Percentiles rank a stretch among this genome's conserved stretches.
These are phyloP conservation scores for Gnatocerus cornutus DNA, from an alignment of 2,888 invertebrate genomes.

Conservation along the genomic window DNA sequence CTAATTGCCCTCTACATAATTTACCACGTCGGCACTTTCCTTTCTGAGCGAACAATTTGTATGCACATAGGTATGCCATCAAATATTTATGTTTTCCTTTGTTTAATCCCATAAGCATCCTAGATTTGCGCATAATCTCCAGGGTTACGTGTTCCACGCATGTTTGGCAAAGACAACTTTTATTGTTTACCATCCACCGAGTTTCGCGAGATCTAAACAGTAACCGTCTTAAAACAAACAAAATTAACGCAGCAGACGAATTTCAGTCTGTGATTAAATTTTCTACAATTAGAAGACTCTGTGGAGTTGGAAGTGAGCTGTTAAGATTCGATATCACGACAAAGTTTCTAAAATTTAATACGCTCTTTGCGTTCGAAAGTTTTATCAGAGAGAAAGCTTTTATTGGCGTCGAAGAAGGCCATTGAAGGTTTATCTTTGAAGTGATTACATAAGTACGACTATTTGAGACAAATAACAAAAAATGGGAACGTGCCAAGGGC, in stretches of 20 bases:
- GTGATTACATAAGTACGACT: neutral
- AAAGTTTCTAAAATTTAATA: slow-evolving; percentile 12
- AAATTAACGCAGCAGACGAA: neutral
- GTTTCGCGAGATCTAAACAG: slow-evolving; percentile 19
- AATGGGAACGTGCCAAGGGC: neutral
- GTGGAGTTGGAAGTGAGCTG: slow-evolving; percentile 4
- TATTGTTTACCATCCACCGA: slow-evolving; percentile 32
- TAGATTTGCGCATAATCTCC: slow-evolving; percentile 32
- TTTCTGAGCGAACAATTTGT: slow-evolving; percentile 13
- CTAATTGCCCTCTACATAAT: slow-evolving; percentile 26
- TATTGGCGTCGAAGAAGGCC: slow-evolving; percentile 2
- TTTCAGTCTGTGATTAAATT: neutral
- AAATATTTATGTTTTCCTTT: slow-evolving; percentile 46
- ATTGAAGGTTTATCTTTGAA: neutral
- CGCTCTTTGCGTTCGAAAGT: slow-evolving; percentile 8
- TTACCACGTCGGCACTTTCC: slow-evolving; percentile 4
- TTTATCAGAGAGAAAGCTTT: slow-evolving; percentile 4
- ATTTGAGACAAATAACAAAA: neutral
- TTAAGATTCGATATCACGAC: neutral
- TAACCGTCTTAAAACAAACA: neutral
- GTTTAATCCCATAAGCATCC: slow-evolving; percentile 38
- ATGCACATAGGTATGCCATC: slow-evolving; percentile 26
- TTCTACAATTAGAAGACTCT: slow-evolving; percentile 7
- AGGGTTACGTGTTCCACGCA: slow-evolving; percentile 32
- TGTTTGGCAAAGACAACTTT: slow-evolving; percentile 35